A percentile compares a stretch with the other conserved stretches of the same genome.
Evolutionary conservation across 2,113 vertebrate species (phyloP).

Genomic region (Nettapus auritus): DNA sequence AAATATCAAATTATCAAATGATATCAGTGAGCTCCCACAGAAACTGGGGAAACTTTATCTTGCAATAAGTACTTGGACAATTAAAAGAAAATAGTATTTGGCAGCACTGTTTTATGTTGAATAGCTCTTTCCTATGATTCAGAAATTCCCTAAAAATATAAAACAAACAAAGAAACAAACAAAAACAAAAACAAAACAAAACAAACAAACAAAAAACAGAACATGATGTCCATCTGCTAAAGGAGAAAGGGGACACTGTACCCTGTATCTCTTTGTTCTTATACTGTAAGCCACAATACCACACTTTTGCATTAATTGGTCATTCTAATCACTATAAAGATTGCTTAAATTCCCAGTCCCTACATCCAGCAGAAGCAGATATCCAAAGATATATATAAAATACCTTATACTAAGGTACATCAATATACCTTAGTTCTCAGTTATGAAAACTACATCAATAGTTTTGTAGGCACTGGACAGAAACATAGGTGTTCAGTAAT

Average conservation of each 20-base stretch:
- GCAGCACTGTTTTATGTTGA: not conserved
- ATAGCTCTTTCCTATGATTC: not conserved
- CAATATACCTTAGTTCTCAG: not conserved
- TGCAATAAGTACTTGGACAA: not conserved
- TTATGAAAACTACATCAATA: not conserved
- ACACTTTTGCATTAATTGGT: not conserved
- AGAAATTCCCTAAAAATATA: not conserved
- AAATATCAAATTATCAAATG: not conserved
- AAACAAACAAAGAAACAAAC: too few species aligned
- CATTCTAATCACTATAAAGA: not conserved
- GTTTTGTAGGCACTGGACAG: not conserved
- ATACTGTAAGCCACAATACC: not conserved
- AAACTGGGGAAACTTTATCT: not conserved
- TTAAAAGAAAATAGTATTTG: not conserved
- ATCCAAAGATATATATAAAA: not conserved
- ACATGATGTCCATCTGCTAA: not conserved
- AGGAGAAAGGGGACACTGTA: not conserved
- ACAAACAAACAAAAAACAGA: not conserved
- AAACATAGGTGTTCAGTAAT: not conserved
- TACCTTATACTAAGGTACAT: too few species aligned
- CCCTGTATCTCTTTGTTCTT: not conserved
- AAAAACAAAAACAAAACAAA: too few species aligned
- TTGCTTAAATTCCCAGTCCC: not conserved
- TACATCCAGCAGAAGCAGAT: not conserved
- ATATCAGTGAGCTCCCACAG: not conserved